Evolutionary conservation across 2,797 vertebrate genomes (phyloP), one percentile per base, ranked within the genome.

Genomic region (Cirrhinus molitorella): DNA sequence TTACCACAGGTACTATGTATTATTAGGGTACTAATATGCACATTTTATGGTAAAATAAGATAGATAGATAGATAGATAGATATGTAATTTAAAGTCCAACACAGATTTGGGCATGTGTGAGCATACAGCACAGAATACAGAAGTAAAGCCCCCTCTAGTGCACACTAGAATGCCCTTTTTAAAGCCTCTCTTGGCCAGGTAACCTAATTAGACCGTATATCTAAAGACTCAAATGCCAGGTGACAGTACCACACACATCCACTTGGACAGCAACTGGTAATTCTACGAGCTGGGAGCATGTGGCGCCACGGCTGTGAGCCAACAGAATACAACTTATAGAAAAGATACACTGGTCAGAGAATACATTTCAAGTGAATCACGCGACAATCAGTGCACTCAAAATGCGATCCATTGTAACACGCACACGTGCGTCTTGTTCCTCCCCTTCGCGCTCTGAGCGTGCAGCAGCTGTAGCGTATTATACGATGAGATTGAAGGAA

Each of bases 401-500:
- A 40, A 37, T 31, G 2, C 16, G 68, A 63, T 25, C 43, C 55
- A 37, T 49, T 65, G 70, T 40, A 73, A 65, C 45, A 6, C 25
- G 40, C n/a, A 71, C 80, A 82, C 71, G 51, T 70, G 81, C 40
- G 40, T 68, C 51, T 59, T n/a, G 63, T 5, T 53, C 28, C 57
- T 65, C 45, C 25, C 28, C 16, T 40, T 17, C 53, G 57, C 53
- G 68, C 68, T 43, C 21, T 51, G 28, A 71, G 25, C 21, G 53
- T n/a, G 45, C 70, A 28, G 80, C 71, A 82, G 59, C 57, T 82
- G 59, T 66, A 53, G 16, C 31, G 11, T 23, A 45, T 66, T 65
- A 73, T 40, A 65, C 12, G 28, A 63, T 5, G 23, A 31, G 23
- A 61, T 45, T 16, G 80, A 74, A 65, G 71, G 57, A 51, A 81